Evolutionary conservation across 2,797 vertebrate genomes (phyloP).

Genomic region (Leuciscus waleckii): DNA sequence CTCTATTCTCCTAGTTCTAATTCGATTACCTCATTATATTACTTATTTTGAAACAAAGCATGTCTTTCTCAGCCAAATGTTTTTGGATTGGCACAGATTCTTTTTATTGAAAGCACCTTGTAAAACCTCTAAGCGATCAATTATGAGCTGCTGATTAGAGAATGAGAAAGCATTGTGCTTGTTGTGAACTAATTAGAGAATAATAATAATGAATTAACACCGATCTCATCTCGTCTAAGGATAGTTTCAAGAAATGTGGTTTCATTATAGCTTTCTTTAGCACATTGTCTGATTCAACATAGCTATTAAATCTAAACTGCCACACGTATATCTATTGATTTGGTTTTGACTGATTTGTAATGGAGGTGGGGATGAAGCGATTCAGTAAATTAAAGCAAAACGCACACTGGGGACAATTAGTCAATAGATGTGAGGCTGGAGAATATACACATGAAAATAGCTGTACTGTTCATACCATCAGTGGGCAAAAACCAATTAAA

Average conservation of each 20-base stretch:
- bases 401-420: neutral
- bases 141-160: conserved; percentile 54
- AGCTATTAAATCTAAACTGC: conserved; percentile 14
- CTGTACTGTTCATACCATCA: neutral
- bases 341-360: conserved; percentile 34
- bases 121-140: conserved; percentile 48
- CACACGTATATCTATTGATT: neutral
- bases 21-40: conserved; percentile 3
- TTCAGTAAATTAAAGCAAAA: conserved; percentile 28
- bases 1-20: neutral
- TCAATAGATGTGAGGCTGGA: conserved; percentile 8
- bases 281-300: neutral
- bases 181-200: conserved; percentile 54
- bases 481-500: conserved; percentile 17
- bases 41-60: neutral
- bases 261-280: neutral
- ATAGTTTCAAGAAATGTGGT: neutral
- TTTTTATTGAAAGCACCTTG: conserved; percentile 31
- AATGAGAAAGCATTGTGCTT: conserved; percentile 39
- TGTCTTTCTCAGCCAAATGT: neutral
- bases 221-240: conserved; percentile 22
- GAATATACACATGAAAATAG: conserved; percentile 9
- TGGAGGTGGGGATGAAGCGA: neutral
- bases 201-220: conserved; percentile 46
- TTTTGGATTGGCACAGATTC: neutral